A percentile compares a stretch with the other conserved stretches of the same genome.
phyloP scores from a whole-genome alignment of 2,888 invertebrate genomes.

The Reticulitermes lucifugus region DNA sequence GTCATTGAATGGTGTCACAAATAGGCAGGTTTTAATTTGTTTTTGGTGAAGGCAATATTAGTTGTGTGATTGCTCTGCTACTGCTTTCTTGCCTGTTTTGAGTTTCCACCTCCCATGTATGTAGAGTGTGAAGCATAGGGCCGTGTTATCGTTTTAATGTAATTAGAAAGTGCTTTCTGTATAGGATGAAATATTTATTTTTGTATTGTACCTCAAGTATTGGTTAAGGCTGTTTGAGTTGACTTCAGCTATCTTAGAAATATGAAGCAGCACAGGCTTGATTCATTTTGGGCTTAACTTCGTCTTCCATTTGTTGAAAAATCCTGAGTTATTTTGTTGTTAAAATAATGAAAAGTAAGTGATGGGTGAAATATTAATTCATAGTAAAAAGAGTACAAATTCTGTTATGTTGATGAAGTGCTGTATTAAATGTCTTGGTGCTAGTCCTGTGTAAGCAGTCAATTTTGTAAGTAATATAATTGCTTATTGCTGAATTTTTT shows the following conservation, averaged over 20 bases:
- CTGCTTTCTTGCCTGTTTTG: background rate
- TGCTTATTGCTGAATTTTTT: too few species aligned
- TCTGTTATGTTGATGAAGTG: constrained; percentile 12
- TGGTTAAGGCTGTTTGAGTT: constrained; percentile 7
- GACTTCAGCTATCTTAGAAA: background rate
- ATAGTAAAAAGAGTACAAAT: constrained; percentile 27
- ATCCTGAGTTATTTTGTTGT: background rate
- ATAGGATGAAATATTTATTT: constrained; percentile 1
- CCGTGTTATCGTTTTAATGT: background rate
- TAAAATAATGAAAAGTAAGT: constrained; percentile 16
- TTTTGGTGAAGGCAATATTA: constrained; percentile 17
- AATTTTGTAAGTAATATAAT: too few species aligned
- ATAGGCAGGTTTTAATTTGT: constrained; percentile 23
- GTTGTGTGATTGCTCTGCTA: constrained; percentile 26
- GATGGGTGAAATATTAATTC: constrained; percentile 17
- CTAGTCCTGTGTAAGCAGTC: background rate
- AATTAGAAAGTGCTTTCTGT: constrained; percentile 7
- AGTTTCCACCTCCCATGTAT: background rate
- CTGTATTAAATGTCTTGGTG: constrained; percentile 22
- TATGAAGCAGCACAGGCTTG: background rate
- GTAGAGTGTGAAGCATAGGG: background rate
- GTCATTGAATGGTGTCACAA: background rate
- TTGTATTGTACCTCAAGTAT: background rate
- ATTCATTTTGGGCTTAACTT: background rate
- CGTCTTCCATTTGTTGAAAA: constrained; percentile 9